phyloP scores from a whole-genome alignment of 2,888 invertebrate genomes.

The Hemicrepidius hirtus region DNA sequence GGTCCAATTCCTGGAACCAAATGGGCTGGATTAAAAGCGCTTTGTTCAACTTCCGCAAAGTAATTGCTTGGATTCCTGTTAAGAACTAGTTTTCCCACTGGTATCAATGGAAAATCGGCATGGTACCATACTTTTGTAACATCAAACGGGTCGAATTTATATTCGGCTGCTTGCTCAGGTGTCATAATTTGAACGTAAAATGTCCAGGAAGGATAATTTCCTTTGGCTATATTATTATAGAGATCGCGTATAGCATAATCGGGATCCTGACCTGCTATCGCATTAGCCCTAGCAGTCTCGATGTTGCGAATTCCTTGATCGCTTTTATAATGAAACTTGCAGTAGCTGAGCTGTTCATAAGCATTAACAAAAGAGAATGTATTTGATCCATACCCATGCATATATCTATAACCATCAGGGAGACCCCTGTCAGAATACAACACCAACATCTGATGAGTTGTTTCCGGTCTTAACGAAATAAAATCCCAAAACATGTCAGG shows the following conservation, averaged over 20 bases:
- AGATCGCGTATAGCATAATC: conserved; percentile 93
- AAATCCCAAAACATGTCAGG: conserved; percentile 98
- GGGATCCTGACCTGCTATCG: conserved; percentile 85
- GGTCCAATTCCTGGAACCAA: conserved; percentile 94
- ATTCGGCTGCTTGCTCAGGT: conserved; percentile 86
- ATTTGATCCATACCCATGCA: conserved; percentile 94
- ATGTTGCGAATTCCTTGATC: conserved; percentile 93
- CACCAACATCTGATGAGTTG: conserved; percentile 89
- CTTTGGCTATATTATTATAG: conserved; percentile 89
- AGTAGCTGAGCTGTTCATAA: conserved; percentile 81
- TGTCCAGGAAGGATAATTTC: conserved; percentile 86
- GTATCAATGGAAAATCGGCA: conserved; percentile 88
- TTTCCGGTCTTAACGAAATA: conserved; percentile 89
- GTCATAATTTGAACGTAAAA: conserved; percentile 92
- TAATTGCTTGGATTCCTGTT: conserved; percentile 94
- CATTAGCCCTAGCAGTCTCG: conserved; percentile 78
- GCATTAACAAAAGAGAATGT: conserved; percentile 93
- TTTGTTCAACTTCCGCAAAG: conserved; percentile 95
- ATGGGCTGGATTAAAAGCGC: conserved; percentile 92
- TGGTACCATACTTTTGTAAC: conserved; percentile 96
- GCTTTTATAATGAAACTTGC: conserved; percentile 94
- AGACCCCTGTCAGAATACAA: conserved; percentile 94
- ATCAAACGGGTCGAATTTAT: conserved; percentile 93
- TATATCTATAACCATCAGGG: conserved; percentile 86
- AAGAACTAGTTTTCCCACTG: conserved; percentile 89